These are phyloP conservation scores for Muricea muricata DNA, from an alignment of 92 coral and sea anemone genomes.

Conservation along the genomic window DNA sequence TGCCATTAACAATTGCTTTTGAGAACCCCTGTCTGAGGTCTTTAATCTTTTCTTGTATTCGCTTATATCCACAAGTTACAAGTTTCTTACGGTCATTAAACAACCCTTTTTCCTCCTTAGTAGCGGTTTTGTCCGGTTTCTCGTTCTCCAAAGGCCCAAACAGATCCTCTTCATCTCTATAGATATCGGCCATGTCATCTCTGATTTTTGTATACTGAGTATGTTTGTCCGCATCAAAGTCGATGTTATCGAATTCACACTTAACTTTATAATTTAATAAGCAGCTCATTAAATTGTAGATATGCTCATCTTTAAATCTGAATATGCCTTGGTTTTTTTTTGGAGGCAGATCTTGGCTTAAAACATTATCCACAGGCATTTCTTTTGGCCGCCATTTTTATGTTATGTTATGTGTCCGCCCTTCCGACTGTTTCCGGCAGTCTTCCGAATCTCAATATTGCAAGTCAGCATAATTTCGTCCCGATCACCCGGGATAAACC, in stretches of 20 bases:
- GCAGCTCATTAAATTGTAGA: background rate
- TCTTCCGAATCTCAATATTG: too few species aligned
- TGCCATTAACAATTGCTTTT: background rate
- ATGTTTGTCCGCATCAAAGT: slow-evolving; percentile 21
- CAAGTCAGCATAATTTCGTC: too few species aligned
- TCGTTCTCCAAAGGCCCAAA: too few species aligned
- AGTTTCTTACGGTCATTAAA: too few species aligned
- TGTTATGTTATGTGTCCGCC: too few species aligned
- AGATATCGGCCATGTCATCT: slow-evolving; percentile 2
- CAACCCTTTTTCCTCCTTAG: background rate
- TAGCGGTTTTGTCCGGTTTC: background rate
- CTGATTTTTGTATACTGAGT: slow-evolving; percentile 13
- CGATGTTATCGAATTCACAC: slow-evolving; percentile 16
- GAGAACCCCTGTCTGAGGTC: background rate
- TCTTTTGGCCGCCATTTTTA: too few species aligned
- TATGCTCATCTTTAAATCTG: slow-evolving; percentile 5
- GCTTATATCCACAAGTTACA: too few species aligned
- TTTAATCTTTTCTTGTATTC: too few species aligned
- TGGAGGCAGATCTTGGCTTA: too few species aligned
- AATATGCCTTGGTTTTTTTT: background rate
- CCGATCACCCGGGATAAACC: too few species aligned
- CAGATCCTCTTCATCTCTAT: background rate
- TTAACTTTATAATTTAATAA: slow-evolving; percentile 9
- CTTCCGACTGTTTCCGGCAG: too few species aligned
- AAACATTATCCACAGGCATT: too few species aligned